Base-by-base conservation (phyloP, 2,797 vertebrate genomes). In the Lophura swinhoii region DNA sequence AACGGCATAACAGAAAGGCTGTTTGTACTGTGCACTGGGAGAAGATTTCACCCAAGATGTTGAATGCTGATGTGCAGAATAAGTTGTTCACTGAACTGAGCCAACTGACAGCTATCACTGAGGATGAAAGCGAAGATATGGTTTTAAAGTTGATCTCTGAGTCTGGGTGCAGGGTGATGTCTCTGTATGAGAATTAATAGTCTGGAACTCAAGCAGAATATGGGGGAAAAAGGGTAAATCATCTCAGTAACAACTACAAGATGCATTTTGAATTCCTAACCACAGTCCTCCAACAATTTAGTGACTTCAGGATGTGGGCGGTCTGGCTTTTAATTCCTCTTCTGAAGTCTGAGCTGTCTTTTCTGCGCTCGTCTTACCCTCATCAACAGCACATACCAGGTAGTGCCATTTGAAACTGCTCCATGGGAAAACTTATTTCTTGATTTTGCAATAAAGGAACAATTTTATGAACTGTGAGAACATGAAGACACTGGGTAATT, bases 161-260 rank as follows among this genome's bases (percentile, higher is more conserved):
- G 43, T 14, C 1, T 33, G 31, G 9, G 10, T 74, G 14, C 48
- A 58, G 33, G 26, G 48, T 77, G 11, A 16, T 33, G 33, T 31
- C 46, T 58, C 39, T 71, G 46, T 23, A 7, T 43, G 33, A 69
- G 68, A 82, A 87, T 28, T 4, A 64, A 46, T 12, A 28, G 31
- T 29, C 9, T 81, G 56, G 48, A 73, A 73, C 35, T 58, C 55
- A 53, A 58, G 24, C 9, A 37, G 70, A 24, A 28, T 24, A 28
- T 0, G 20, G 14, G 22, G 3, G 35, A 2, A 51, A 24, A 17
- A 29, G 28, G 4, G 4, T 37, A 69, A 66, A 15, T 31, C 14
- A 14, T 62, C 35, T 53, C 17, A 3, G 55, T 15, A 39, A 4
- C 5, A 14, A 9, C 1, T 74, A 16, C 39, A 82, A 68, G 18